Evolutionary conservation across 35 echinoderm and acorn worm genomes (phyloP), one percentile per base, ranked within the genome.

Genomic region (Stichopus chloronotus): DNA sequence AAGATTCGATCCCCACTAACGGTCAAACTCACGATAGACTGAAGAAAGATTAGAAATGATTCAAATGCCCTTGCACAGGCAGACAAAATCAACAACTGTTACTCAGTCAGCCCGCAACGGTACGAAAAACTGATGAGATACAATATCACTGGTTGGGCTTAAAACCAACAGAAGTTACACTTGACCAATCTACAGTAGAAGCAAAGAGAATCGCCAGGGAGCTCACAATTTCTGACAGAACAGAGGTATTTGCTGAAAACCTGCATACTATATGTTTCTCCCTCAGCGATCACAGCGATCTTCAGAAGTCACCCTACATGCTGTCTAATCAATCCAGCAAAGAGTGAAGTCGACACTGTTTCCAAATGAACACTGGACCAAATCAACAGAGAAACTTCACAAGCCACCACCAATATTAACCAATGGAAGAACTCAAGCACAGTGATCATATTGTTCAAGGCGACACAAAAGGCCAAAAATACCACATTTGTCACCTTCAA

Each of bases 271-370:
- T 93, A 83, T 79, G 25, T 93, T 7, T 87, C 83, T 12, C 53
- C 88, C 54, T 82, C 87, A 71, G 92, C 87, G 53, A 81, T 87
- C 82, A 93, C 87, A 87, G 54, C 85, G 21, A 93, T 86, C 63
- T 93, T 93, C 76, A 21, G 59, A 68, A 93, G 58, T 72, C 58
- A 92, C 14, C 91, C 91, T 12, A 91, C 63, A 30, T 91, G 88
- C 24, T 25, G 88, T 10, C 56, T 93, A 7, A 93, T 93, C 59
- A 93, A 93, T 30, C 92, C 81, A 52, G 13, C 56, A 25, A 93
- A 93, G 72, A 68, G 80, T 86, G 92, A 93, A 71, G 72, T 93
- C 16, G 92, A 82, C 7, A 54, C 72, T 8, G 72, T 93, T 52
- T 81, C 72, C 79, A 93, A 93, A 78, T 5, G 77, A 55, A 78